phyloP scores from a whole-genome alignment of 92 coral and sea anemone genomes.

The Pocillopora meandrina region DNA sequence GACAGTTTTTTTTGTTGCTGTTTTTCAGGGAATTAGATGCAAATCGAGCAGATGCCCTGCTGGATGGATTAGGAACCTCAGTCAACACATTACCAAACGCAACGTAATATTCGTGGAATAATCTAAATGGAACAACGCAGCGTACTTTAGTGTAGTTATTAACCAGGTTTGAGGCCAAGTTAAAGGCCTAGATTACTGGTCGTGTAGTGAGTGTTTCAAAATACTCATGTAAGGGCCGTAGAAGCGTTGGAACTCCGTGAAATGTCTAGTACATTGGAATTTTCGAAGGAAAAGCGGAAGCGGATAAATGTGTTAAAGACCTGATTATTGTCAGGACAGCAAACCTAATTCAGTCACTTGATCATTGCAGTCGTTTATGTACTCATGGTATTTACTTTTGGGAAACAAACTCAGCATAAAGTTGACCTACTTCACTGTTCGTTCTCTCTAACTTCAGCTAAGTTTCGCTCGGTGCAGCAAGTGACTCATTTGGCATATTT shows the following conservation, averaged over 20 bases:
- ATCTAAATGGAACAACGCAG: background rate
- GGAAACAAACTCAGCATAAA: background rate
- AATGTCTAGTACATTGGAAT: too few relatives aligned
- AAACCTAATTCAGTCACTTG: background rate
- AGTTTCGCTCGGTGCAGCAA: background rate
- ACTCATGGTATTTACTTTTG: background rate
- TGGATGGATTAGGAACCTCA: slow-evolving; percentile 40
- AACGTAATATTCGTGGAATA: slow-evolving; percentile 12
- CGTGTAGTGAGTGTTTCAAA: too few relatives aligned
- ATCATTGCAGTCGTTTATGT: slow-evolving; percentile 36
- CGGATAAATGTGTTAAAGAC: too few relatives aligned
- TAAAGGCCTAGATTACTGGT: too few relatives aligned
- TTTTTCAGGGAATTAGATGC: slow-evolving; percentile 40
- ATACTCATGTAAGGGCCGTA: too few relatives aligned
- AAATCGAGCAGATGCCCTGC: slow-evolving; percentile 27
- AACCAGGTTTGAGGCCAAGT: too few relatives aligned
- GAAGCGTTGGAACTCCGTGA: too few relatives aligned
- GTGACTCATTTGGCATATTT: background rate
- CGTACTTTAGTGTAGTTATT: background rate
- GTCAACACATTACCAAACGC: slow-evolving; percentile 23
- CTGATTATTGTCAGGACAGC: background rate
- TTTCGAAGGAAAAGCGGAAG: too few relatives aligned
- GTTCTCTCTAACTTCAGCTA: slow-evolving; percentile 41
- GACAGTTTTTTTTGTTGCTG: background rate
- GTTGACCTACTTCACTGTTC: slow-evolving; percentile 19